Evolutionary conservation across 2,888 invertebrate genomes (phyloP).

Genomic region (Tuberolachnus salignus): DNA sequence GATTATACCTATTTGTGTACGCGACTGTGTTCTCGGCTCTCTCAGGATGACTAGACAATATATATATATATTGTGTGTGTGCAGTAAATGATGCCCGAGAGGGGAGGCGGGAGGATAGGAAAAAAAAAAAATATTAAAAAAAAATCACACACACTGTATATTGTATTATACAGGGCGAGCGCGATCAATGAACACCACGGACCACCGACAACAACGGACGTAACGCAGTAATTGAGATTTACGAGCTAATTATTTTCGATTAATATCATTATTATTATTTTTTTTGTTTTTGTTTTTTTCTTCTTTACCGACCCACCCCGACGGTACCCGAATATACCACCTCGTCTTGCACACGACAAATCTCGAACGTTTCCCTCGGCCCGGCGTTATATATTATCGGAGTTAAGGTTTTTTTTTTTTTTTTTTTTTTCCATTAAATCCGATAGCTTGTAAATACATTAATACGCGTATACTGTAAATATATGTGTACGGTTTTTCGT

Average conservation of each 20-base stretch:
- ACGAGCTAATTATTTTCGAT: slow-evolving; percentile 25
- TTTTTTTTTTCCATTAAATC: too few relatives aligned
- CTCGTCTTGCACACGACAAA: too few relatives aligned
- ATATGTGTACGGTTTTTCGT: too few relatives aligned
- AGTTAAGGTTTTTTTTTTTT: too few relatives aligned
- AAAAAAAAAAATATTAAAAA: slow-evolving; percentile 40
- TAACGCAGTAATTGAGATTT: slow-evolving; percentile 37
- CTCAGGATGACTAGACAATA: slow-evolving; percentile 53
- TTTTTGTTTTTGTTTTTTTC: slow-evolving; percentile 1
- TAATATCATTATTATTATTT: too few relatives aligned
- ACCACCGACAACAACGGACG: not conserved
- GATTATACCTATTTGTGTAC: slow-evolving; percentile 30
- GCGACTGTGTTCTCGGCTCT: not conserved
- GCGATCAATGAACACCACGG: slow-evolving; percentile 35
- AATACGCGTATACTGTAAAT: too few relatives aligned
- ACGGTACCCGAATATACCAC: too few relatives aligned
- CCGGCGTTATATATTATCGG: too few relatives aligned
- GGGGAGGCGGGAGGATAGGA: not conserved
- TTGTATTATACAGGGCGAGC: slow-evolving; percentile 11
- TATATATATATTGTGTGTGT: slow-evolving; percentile 21
- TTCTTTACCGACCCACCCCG: too few relatives aligned
- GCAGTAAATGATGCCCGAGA: slow-evolving; percentile 41
- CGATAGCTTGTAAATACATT: too few relatives aligned
- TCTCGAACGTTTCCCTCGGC: too few relatives aligned
- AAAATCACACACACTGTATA: slow-evolving; percentile 27